Evolutionary conservation across 2,797 vertebrate genomes (phyloP), one percentile per base, ranked within the genome.

Genomic region (Girardinus metallicus): DNA sequence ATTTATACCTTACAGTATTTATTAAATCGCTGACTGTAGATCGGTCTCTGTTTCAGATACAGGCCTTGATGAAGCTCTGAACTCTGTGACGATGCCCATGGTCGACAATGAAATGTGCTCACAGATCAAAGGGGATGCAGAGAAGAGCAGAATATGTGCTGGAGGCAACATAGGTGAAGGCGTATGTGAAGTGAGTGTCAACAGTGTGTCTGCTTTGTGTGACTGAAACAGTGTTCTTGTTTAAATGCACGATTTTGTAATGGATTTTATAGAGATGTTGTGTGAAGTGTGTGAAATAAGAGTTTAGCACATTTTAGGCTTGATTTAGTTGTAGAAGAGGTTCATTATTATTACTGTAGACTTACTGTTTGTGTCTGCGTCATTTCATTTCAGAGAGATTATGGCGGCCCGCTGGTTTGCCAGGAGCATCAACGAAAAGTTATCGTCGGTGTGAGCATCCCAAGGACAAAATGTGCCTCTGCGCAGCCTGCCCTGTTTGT

Each of bases 371-470:
- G 15, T 75, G 62, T 53, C 8, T 70, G 12, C n/a, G 21, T 71
- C 60, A 3, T 74, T 16, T 82, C 39, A 80, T 75, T 88, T 70
- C 94, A 99, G 98, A 89, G 96, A 82, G 98, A 99, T 95, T 97
- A 99, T 3, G 98, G 98, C 1, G 98, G 98, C 43, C 98, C 98
- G 0, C 87, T 99, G 90, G 96, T 99, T 68, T 99, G 98, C 89
- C 97, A 97, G 88, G 97, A 98, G 74, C 96, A 97, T 29, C 96
- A 97, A 73, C 96, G 97, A 88, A 97, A 97, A 89, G 96, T 99
- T 80, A 96, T 99, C 16, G 89, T 97, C 31, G 98, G 98, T 3
- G 97, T 99, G 74, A 99, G 98, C 89, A 97, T 99, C 85, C 98
- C 98, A 78, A 97, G 98, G 74, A 96, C 98, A 0, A 98, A 98